Percentiles rank a stretch among this genome's conserved stretches.
Conservation (phyloP, 2,113 vertebrate species). For the Pterocles burchelli region DNA sequence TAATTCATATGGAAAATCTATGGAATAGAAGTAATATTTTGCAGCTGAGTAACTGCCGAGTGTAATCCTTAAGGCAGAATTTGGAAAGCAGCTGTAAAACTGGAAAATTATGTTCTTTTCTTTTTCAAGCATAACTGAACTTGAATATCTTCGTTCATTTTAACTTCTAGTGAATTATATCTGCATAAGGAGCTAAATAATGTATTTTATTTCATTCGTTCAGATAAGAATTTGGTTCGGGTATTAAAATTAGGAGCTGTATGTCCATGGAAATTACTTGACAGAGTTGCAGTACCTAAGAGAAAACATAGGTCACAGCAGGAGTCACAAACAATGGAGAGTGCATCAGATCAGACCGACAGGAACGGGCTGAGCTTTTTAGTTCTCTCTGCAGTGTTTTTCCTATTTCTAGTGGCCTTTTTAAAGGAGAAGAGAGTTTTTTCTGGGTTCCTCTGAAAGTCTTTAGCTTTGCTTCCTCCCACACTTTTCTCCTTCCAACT, state of each 20-base stretch:
- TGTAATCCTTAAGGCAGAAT: slow-evolving; percentile 70
- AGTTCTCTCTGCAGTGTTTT: background rate
- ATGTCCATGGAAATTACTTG: background rate
- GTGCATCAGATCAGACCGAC: background rate
- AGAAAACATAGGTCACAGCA: slow-evolving; percentile 51
- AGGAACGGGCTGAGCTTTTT: background rate
- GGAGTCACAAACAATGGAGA: background rate
- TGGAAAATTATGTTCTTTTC: slow-evolving; percentile 67
- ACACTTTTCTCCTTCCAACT: background rate
- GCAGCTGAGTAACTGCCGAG: slow-evolving; percentile 61
- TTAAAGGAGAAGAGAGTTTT: background rate
- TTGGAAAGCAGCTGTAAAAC: slow-evolving; percentile 71
- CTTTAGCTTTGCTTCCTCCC: background rate
- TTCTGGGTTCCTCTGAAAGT: background rate
- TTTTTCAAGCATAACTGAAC: slow-evolving; percentile 65
- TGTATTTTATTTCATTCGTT: background rate
- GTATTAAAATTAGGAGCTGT: background rate
- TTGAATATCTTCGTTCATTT: slow-evolving; percentile 57
- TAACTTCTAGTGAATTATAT: slow-evolving; percentile 57
- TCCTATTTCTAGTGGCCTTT: background rate
- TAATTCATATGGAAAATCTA: slow-evolving; percentile 65
- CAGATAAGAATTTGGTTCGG: background rate
- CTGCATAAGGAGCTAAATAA: slow-evolving; percentile 44
- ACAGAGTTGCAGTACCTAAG: slow-evolving; percentile 9
- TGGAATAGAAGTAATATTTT: slow-evolving; percentile 72